Percentiles rank a stretch among this genome's conserved stretches.
Evolutionary conservation across 2,888 invertebrate species (phyloP).

Genomic region (Coelinius sp.): DNA sequence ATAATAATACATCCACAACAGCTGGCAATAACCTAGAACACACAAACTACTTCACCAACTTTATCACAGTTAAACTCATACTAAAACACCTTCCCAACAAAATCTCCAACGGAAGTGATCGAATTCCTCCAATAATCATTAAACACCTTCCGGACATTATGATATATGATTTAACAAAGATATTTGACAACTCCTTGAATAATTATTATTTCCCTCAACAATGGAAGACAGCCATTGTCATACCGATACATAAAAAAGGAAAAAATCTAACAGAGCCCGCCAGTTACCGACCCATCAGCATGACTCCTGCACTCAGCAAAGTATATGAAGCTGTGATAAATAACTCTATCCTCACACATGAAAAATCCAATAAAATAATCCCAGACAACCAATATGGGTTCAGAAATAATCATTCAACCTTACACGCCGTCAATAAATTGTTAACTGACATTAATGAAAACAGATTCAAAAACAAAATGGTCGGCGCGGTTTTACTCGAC

Average conservation of each 20-base stretch:
- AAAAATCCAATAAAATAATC: not conserved
- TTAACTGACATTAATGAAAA: not conserved
- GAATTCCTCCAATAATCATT: conserved; percentile 36
- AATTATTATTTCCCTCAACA: no score
- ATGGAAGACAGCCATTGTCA: no score
- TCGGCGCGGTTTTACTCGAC: not conserved
- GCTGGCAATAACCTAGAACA: not conserved
- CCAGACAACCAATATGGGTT: no score
- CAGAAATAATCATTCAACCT: conserved; percentile 35
- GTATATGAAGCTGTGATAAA: conserved; percentile 33
- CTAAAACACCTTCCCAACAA: conserved; percentile 36
- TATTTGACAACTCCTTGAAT: no score
- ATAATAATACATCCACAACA: not conserved
- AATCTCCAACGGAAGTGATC: conserved; percentile 26
- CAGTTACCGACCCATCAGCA: conserved; percentile 41
- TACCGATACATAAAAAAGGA: conserved; percentile 41
- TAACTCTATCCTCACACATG: conserved; percentile 10
- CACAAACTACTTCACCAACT: not conserved
- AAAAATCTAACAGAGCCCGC: conserved; percentile 30
- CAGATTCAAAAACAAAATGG: not conserved
- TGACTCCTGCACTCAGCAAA: conserved; percentile 38
- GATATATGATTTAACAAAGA: conserved; percentile 36
- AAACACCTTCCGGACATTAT: conserved; percentile 35
- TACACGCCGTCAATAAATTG: conserved; percentile 26
- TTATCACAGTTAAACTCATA: not conserved